These are phyloP conservation scores for Lordiphosa andalusiaca DNA, from an alignment of 2,888 invertebrate species.

Conservation along the genomic window DNA sequence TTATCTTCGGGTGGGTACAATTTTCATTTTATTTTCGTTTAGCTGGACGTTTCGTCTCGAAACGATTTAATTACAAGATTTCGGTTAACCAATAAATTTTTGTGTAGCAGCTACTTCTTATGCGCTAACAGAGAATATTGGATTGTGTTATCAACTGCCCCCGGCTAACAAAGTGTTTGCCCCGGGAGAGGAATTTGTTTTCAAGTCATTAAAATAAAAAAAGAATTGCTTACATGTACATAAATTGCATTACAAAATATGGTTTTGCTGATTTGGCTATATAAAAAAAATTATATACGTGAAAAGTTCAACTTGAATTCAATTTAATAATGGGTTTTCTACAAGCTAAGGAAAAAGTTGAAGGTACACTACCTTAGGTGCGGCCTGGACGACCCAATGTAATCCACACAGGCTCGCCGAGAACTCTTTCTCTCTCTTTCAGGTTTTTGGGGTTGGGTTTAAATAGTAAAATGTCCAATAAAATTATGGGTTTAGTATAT, in stretches of 20 bases:
- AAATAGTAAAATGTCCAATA: constrained; percentile 27
- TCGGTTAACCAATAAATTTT: constrained; percentile 33
- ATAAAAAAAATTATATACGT: constrained; percentile 5
- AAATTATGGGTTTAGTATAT: constrained; percentile 35
- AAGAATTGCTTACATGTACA: too few relatives aligned
- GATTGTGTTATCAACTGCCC: constrained; percentile 1
- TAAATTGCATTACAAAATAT: too few relatives aligned
- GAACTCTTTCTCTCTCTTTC: constrained; percentile 7
- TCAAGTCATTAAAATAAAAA: constrained; percentile 9
- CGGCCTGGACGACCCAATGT: too few relatives aligned
- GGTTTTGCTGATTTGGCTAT: constrained; percentile 1
- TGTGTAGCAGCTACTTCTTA: constrained; percentile 55
- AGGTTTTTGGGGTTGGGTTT: constrained; percentile 8
- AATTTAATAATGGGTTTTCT: neutral
- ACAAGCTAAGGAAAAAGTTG: constrained; percentile 24
- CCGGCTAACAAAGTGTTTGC: constrained; percentile 13
- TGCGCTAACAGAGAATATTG: constrained; percentile 53
- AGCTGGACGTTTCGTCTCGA: constrained; percentile 28
- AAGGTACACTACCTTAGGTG: constrained; percentile 45
- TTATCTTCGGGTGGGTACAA: constrained; percentile 65
- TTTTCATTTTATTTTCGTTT: constrained; percentile 55
- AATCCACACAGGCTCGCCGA: constrained; percentile 3
- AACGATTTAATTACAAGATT: constrained; percentile 55
- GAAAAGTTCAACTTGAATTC: constrained; percentile 36
- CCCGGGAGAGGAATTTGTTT: constrained; percentile 5